Conservation (phyloP, 2,113 vertebrate species). For the Osmerus eperlanus region DNA sequence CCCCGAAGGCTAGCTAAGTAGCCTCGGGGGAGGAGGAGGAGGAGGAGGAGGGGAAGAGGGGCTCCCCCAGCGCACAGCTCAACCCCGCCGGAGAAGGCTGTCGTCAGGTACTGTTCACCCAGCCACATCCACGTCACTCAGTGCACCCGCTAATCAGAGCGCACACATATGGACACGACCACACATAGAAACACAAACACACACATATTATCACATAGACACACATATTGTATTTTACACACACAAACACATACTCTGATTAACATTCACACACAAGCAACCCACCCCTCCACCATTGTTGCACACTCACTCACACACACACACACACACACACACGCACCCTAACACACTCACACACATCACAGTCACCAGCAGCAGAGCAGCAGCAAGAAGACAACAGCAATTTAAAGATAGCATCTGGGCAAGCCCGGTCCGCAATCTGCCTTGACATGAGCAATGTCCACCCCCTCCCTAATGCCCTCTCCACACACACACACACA, state of each 20-base stretch:
- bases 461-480: slow-evolving; percentile 27
- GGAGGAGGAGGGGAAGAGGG: too few species aligned
- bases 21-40: too few species aligned
- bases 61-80: too few species aligned
- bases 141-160: too few species aligned
- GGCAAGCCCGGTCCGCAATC: slow-evolving; percentile 22
- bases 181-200: background rate
- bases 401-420: slow-evolving; percentile 63
- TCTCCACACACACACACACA: slow-evolving; percentile 3
- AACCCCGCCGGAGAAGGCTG: too few species aligned
- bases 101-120: too few species aligned
- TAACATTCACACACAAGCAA: background rate
- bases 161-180: background rate
- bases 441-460: slow-evolving; percentile 48
- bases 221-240: background rate
- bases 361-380: background rate
- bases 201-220: background rate
- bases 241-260: background rate
- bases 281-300: background rate
- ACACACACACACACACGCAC: background rate
- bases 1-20: too few species aligned
- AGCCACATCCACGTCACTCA: too few species aligned
- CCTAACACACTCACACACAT: background rate
- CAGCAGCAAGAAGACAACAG: slow-evolving; percentile 41
- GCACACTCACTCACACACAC: slow-evolving; percentile 1